Evolutionary conservation across 2,113 vertebrate genomes (phyloP).

Genomic region (Colinus virginianus): DNA sequence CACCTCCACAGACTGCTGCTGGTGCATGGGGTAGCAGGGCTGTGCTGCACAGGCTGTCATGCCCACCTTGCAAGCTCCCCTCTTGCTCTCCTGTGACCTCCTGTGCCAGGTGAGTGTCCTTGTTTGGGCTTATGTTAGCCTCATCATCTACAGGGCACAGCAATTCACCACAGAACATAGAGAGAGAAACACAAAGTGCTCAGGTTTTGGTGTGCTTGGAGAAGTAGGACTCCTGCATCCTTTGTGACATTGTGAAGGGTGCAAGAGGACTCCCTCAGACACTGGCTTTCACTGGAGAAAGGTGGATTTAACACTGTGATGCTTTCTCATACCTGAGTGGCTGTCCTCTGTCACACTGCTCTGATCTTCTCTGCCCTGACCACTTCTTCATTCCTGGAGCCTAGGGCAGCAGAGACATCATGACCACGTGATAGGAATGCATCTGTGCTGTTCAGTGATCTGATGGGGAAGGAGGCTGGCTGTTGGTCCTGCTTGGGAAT

Average conservation of each 20-base stretch:
- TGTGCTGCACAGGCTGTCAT: background rate
- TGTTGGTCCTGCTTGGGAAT: background rate
- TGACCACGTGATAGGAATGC: background rate
- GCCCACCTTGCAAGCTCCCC: background rate
- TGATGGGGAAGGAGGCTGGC: background rate
- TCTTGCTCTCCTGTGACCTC: fast-evolving
- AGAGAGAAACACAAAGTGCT: background rate
- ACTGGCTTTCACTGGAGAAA: background rate
- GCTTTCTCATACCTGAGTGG: background rate
- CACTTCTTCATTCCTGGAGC: background rate
- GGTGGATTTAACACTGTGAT: background rate
- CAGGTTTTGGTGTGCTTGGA: background rate
- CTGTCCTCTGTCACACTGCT: background rate
- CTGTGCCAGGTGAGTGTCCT: background rate
- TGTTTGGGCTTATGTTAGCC: background rate
- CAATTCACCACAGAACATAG: background rate
- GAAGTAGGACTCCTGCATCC: background rate
- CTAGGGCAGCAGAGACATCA: background rate
- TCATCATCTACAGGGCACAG: background rate
- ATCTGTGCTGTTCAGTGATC: background rate
- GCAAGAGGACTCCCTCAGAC: background rate
- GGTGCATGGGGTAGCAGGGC: background rate
- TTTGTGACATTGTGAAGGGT: background rate
- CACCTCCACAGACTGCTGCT: background rate
- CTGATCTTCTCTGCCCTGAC: background rate